These are phyloP conservation scores for Entelurus aequoreus DNA, from an alignment of 2,113 vertebrate species.

Conservation along the genomic window DNA sequence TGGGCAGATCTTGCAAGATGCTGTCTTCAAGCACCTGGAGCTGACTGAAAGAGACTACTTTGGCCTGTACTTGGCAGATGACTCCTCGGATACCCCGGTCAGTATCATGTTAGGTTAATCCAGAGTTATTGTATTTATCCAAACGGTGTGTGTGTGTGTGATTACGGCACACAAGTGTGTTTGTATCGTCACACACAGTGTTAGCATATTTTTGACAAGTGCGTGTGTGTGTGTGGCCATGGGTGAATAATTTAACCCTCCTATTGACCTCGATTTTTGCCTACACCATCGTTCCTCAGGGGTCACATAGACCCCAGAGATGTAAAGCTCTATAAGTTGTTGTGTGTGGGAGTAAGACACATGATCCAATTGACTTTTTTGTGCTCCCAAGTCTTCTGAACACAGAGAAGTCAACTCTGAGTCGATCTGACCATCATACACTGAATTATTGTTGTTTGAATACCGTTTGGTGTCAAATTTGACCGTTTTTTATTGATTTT, in stretches of 20 bases:
- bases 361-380: too few relatives aligned
- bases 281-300: too few relatives aligned
- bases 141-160: not conserved
- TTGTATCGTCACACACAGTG: not conserved
- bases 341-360: too few relatives aligned
- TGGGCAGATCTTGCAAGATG: slow-evolving; percentile 90
- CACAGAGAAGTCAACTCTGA: too few relatives aligned
- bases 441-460: too few relatives aligned
- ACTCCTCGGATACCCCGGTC: slow-evolving; percentile 89
- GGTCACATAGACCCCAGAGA: too few relatives aligned
- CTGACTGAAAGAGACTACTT: slow-evolving; percentile 98
- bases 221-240: slow-evolving; percentile 9
- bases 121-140: not conserved
- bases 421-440: too few relatives aligned
- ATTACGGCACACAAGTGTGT: not conserved
- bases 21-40: slow-evolving; percentile 95
- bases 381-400: too few relatives aligned
- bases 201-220: slow-evolving; percentile 15
- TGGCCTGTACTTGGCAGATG: slow-evolving; percentile 92
- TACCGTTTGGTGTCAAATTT: too few relatives aligned
- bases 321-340: too few relatives aligned
- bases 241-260: slow-evolving; percentile 60
- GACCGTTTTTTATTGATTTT: too few relatives aligned
- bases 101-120: slow-evolving; percentile 52
- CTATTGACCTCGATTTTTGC: too few relatives aligned